phyloP scores from a whole-genome alignment of 2,888 invertebrate species.

The Acleris laterana region DNA sequence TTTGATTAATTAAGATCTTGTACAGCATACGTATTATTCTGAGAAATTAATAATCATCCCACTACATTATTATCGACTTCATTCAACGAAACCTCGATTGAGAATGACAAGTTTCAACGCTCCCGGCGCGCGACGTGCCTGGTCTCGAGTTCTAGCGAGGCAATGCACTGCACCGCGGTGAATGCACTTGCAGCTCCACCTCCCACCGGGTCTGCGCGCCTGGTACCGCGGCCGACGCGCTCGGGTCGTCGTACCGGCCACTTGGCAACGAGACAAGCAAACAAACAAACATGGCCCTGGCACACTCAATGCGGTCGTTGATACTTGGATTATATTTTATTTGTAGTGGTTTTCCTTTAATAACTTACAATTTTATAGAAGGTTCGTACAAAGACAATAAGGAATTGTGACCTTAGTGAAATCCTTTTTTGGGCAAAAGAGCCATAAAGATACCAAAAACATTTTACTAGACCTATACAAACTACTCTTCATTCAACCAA shows the following conservation, averaged over 20 bases:
- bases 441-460: too few relatives aligned
- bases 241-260: slow-evolving; percentile 69
- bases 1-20: too few relatives aligned
- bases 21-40: too few relatives aligned
- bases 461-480: neutral
- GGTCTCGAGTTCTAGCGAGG: slow-evolving; percentile 48
- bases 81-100: neutral
- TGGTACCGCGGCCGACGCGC: slow-evolving; percentile 69
- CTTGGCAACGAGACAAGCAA: slow-evolving; percentile 75
- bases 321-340: neutral
- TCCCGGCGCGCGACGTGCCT: slow-evolving; percentile 48
- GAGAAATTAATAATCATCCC: too few relatives aligned
- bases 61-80: neutral
- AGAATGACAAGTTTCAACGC: slow-evolving; percentile 5
- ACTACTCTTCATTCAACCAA: neutral
- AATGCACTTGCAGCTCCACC: slow-evolving; percentile 47
- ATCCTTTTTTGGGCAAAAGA: too few relatives aligned
- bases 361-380: too few relatives aligned
- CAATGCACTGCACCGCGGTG: slow-evolving; percentile 45
- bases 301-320: neutral
- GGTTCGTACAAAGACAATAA: too few relatives aligned
- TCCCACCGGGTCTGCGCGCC: slow-evolving; percentile 64
- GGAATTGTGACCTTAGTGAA: too few relatives aligned
- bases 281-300: slow-evolving; percentile 52
- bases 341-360: neutral